Base-by-base conservation (phyloP, 2,797 vertebrate genomes). In the Parauchenoglanis punctatus region DNA sequence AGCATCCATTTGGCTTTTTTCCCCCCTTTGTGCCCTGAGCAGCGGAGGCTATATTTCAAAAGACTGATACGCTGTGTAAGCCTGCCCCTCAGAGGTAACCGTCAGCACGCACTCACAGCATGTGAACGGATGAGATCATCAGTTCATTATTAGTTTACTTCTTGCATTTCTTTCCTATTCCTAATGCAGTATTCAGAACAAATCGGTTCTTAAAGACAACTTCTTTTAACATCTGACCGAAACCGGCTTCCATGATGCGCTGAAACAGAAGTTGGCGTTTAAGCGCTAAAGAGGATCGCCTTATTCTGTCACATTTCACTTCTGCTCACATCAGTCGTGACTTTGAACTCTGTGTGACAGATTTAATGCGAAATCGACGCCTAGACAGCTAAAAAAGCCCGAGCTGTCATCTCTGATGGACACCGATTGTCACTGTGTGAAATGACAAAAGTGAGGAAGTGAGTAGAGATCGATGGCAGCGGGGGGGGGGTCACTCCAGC, bases 11-110 rank as follows among this genome's bases (percentile, higher is more conserved):
- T 84, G 58, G 52, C 86, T 7, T 49, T 76, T 83, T 35, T 18
- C 2, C 4, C 44, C 15, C 8, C 23, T 81, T 59, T 49, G 44
- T 3, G 61, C n/a, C 72, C 28, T 73, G 56, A 77, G 59, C 65
- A 35, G 56, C 10, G 17, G 40, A 44, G 52, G 10, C 61, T 40
- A 52, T 54, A 17, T 23, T 15, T 58, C 52, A 65, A 65, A 68
- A 2, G 1, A 68, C 35, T 31, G 52, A 85, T 87, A 84, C 85
- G 89, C 90, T 94, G 93, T 94, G 93, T 93, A 93, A 94, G 90
- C 89, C 93, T 94, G 94, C 94, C 93, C 93, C 94, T 94, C 94
- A 86, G 93, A 93, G 95, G 93, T 63, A 72, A 61, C 25, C 6
- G 2, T 85, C 87, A 85, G 68, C 76, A 81, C 65, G 0, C n/a